Evolutionary conservation across 2,888 invertebrate species (phyloP), one percentile per base, ranked within the genome.

Genomic region (Sphaeridia pumilis): DNA sequence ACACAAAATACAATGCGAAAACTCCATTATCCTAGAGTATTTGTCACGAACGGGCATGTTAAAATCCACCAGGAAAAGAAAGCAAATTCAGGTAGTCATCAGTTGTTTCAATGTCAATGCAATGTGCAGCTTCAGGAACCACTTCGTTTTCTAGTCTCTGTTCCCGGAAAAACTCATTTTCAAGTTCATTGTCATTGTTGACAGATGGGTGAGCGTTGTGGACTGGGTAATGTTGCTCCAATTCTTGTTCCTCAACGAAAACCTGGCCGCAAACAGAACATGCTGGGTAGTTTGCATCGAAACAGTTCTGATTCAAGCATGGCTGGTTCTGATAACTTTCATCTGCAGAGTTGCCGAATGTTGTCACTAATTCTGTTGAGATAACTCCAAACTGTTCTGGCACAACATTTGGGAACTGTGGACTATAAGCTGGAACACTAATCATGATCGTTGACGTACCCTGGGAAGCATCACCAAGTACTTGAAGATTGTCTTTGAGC

Each of bases 71-170:
- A n/a, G n/a, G n/a, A n/a, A n/a, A n/a, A 26, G 43, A 44, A 2
- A 50, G 45, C 17, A 50, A 50, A 4, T 7, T 35, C 14, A 50
- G 24, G 36, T 44, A 50, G 21, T 50, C 44, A 26, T 50, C 50
- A 31, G 50, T 50, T 5, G 50, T 50, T 25, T 50, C 50, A 2
- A 50, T 36, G 25, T 50, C 50, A 44, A 50, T 44, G 12, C 44
- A 20, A 22, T 21, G 31, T 44, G 44, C 50, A 5, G 34, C 50
- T 26, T 50, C 50, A 4, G 50, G 50, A 20, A 50, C 50, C 10
- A 45, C 44, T 7, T 44, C 43, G 25, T 31, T n/a, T 14, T 22
- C 17, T 2, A 14, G 3, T 35, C 31, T 28, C 14, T 27, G 12
- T 28, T 47, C 21, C 7, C 14, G 41, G 27, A 49, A 43, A 7